Evolutionary conservation across 1,140 invertebrate species (phyloP).

Genomic region (Drosophila chauvacae): DNA sequence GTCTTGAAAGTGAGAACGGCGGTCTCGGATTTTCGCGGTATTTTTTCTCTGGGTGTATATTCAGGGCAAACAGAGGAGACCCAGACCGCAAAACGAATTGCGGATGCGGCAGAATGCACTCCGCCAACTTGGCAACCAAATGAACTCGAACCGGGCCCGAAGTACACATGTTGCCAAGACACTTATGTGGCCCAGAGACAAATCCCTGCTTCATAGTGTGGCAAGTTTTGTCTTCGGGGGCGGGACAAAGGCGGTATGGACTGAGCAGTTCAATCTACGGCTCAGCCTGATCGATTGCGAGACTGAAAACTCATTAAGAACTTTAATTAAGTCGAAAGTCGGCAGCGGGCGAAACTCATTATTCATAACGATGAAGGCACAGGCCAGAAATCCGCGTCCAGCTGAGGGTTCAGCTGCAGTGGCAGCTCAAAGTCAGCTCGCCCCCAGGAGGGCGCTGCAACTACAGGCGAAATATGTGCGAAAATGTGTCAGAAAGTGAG

Average conservation of each 20-base stretch:
- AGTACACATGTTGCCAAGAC: slow-evolving; percentile 22
- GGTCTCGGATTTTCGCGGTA: too few species aligned
- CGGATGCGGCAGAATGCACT: slow-evolving; percentile 69
- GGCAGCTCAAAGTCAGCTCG: slow-evolving; percentile 30
- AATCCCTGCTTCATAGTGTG: slow-evolving; percentile 8
- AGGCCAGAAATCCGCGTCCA: slow-evolving; percentile 38
- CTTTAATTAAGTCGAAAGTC: slow-evolving; percentile 75
- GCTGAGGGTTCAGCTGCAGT: slow-evolving; percentile 18
- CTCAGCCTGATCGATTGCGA: slow-evolving; percentile 68
- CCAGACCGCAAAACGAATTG: slow-evolving; percentile 74
- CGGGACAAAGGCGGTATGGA: slow-evolving; percentile 58
- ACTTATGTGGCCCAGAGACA: slow-evolving; percentile 23
- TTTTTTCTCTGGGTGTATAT: too few species aligned
- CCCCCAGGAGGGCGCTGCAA: slow-evolving; percentile 21
- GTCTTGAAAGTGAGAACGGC: too few species aligned
- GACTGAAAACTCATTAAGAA: slow-evolving; percentile 78
- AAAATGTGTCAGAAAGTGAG: slow-evolving; percentile 76
- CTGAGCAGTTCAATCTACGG: slow-evolving; percentile 55
- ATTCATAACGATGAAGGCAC: slow-evolving; percentile 64
- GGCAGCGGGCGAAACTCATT: slow-evolving; percentile 55
- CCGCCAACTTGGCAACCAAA: slow-evolving; percentile 75
- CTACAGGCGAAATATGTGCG: slow-evolving; percentile 66
- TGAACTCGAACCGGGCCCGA: slow-evolving; percentile 59
- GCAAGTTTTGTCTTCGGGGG: slow-evolving; percentile 29
- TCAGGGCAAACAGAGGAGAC: slow-evolving; percentile 49